Evolutionary conservation across 2,113 vertebrate genomes (phyloP), one percentile per base, ranked within the genome.

Genomic region (Syrrhaptes paradoxus): DNA sequence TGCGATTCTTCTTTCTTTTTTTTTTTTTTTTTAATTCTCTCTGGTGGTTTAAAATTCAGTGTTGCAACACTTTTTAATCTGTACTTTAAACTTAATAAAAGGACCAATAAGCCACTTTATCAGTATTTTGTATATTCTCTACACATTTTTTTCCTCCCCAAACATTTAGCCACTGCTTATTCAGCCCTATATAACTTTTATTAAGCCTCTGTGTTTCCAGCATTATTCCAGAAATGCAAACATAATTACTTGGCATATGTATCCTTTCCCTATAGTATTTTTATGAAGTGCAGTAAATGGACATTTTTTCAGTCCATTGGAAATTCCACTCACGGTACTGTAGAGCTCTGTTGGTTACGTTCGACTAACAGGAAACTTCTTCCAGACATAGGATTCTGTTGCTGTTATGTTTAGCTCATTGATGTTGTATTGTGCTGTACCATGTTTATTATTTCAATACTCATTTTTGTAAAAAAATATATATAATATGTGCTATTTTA

Each of bases 401-500:
- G 91, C 96, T 95, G 89, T 97, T 98, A 97, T 16, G 17, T 95
- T 95, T 97, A 97, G 91, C 79, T 96, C 95, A 96, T 95, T 90
- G 90, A 97, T 97, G 93, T 96, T 9, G 94, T 97, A 95, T 97
- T 95, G 96, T 98, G 97, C 96, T 97, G 93, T 97, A 95, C 62
- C 95, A 97, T 95, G 90, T 97, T 97, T 97, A 97, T 97, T 91
- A 97, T 96, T 97, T 97, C 98, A 95, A 90, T 98, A 98, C 96
- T 96, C 97, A 94, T 96, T 98, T 98, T 98, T 98, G 97, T 98
- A 97, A 98, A 95, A 78, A 86, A 54, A 95, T 16, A 97, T 67
- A 95, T 97, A 96, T 79, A 96, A 97, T 95, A 97, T 96, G 97
- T 98, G 96, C 96, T 98, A 97, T 98, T 98, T 97, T 97, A 97